These are phyloP conservation scores for Microplitis manilae DNA, from an alignment of 2,888 invertebrate genomes.

Conservation along the genomic window DNA sequence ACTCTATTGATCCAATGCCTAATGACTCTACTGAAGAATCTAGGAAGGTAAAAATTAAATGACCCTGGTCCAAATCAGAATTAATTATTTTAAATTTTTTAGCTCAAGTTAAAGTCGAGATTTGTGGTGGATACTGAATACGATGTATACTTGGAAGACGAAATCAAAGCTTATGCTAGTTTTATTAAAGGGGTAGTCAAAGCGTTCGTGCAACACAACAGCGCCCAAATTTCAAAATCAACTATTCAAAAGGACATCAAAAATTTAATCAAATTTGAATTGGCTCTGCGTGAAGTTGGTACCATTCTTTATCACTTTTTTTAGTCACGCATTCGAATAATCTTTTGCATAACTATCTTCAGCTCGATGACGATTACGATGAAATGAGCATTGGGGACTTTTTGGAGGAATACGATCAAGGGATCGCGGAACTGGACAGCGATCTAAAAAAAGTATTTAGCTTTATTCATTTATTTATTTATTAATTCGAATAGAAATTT, in stretches of 20 bases:
- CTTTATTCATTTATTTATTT: too few relatives aligned
- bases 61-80: too few relatives aligned
- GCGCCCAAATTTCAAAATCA: conserved; percentile 45
- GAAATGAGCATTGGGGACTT: conserved; percentile 1
- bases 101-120: neutral
- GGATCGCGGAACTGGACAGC: neutral
- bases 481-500: too few relatives aligned
- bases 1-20: neutral
- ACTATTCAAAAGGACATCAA: conserved; percentile 48
- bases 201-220: conserved; percentile 48
- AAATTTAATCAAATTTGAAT: conserved; percentile 54
- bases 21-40: too few relatives aligned
- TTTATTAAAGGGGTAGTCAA: conserved; percentile 46
- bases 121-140: neutral
- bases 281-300: conserved; percentile 40
- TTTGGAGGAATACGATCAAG: neutral
- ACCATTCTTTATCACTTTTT: too few relatives aligned
- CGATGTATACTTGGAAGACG: conserved; percentile 37
- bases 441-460: neutral
- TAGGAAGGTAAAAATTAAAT: too few relatives aligned
- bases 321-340: too few relatives aligned
- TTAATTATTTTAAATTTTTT: neutral
- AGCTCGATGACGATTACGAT: neutral
- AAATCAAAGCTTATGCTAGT: conserved; percentile 40
- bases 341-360: neutral